These are phyloP conservation scores for Drosophila lowei DNA, from an alignment of 1,140 invertebrate species.

Conservation along the genomic window DNA sequence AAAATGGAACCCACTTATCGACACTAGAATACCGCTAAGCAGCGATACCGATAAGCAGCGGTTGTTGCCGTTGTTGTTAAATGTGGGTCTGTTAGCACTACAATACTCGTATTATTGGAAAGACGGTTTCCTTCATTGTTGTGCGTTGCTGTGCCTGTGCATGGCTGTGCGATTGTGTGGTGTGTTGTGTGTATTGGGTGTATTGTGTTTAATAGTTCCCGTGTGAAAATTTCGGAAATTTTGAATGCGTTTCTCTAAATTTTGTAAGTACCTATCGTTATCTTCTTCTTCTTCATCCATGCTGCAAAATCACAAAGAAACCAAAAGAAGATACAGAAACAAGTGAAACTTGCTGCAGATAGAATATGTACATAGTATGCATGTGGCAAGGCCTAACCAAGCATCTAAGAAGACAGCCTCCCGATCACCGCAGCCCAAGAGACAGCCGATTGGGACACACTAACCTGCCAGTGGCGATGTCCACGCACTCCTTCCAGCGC, in stretches of 20 bases:
- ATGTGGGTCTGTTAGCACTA: no score
- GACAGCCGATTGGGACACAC: slow-evolving; percentile 18
- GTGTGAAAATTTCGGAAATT: slow-evolving; percentile 12
- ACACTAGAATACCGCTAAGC: no score
- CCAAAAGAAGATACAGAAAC: slow-evolving; percentile 57
- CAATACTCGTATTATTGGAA: no score
- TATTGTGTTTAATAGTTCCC: slow-evolving; percentile 17
- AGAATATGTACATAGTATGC: slow-evolving; percentile 17
- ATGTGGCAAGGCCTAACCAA: no score
- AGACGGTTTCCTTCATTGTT: no score
- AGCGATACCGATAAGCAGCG: no score
- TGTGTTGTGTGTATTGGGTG: slow-evolving; percentile 2
- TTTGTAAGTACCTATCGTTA: slow-evolving; percentile 57
- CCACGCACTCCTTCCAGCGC: slow-evolving; percentile 94
- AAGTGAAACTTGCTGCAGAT: slow-evolving; percentile 23
- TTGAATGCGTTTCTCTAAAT: slow-evolving; percentile 27
- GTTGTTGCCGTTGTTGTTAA: no score
- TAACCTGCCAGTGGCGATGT: slow-evolving; percentile 88
- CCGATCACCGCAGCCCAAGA: slow-evolving; percentile 6
- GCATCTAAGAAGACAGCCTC: neutral
- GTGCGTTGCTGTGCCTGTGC: neutral
- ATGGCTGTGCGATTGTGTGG: slow-evolving; percentile 3
- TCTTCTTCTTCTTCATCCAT: slow-evolving; percentile 64
- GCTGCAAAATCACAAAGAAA: slow-evolving; percentile 78
- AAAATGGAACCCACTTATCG: no score